Conservation (phyloP, 2,888 invertebrate species). For the Crioceris asparagi region DNA sequence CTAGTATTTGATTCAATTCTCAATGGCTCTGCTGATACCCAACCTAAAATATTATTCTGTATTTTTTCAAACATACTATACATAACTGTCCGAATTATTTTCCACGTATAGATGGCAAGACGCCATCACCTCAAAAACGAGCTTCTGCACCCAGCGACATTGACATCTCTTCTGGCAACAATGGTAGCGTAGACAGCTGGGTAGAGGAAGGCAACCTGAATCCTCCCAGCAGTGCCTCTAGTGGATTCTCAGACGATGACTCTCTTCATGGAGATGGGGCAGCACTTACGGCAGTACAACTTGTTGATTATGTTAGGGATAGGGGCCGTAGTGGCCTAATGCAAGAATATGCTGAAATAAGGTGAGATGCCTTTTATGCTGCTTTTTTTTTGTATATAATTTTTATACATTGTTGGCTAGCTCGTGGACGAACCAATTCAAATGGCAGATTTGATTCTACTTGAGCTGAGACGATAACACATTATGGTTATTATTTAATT, state of each 20-base stretch:
- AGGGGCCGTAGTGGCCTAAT: constrained; percentile 70
- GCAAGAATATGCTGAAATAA: constrained; percentile 82
- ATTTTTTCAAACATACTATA: no score
- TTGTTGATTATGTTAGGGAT: constrained; percentile 64
- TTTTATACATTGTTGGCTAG: no score
- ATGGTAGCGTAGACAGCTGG: constrained; percentile 35
- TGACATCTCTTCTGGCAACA: constrained; percentile 33
- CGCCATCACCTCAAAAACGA: constrained; percentile 35
- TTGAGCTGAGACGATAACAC: no score
- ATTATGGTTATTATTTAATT: no score
- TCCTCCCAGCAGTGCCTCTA: constrained; percentile 62
- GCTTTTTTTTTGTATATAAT: no score
- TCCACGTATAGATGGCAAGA: constrained; percentile 27
- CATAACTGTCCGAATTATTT: no score
- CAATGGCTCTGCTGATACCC: no score
- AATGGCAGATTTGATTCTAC: no score
- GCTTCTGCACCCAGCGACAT: constrained; percentile 37
- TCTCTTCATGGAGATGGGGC: constrained; percentile 61
- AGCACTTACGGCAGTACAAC: constrained; percentile 59
- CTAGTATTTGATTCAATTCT: no score
- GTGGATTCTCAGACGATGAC: constrained; percentile 86
- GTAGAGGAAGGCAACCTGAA: constrained; percentile 46
- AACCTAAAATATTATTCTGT: no score
- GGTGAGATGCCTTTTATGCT: constrained; percentile 38
- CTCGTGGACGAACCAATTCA: no score